Conservation (phyloP, 2,113 vertebrate genomes). For the Leptocoma aspasia region DNA sequence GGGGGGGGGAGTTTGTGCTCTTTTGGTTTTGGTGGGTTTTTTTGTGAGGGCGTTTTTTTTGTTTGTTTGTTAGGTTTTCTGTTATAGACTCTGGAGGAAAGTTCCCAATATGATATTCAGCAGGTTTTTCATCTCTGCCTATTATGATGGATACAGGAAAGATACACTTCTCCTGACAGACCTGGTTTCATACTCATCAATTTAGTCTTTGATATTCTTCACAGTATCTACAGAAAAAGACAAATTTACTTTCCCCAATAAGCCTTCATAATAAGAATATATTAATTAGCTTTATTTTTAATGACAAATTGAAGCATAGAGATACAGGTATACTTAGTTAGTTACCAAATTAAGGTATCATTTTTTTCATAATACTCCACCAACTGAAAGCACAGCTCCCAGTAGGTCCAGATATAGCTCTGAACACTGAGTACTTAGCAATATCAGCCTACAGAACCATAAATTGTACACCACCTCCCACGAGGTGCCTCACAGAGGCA, state of each 20-base stretch:
- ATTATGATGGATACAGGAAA: not conserved
- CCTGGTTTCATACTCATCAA: not conserved
- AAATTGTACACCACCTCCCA: not conserved
- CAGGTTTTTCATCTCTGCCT: not conserved
- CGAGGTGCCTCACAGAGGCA: not conserved
- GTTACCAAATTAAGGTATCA: not conserved
- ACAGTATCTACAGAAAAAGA: not conserved
- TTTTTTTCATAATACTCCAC: not conserved
- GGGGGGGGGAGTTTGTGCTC: not conserved
- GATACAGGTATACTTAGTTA: not conserved
- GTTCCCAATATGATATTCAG: not conserved
- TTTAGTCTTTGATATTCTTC: not conserved
- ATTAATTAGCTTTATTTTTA: not conserved
- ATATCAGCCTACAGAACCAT: not conserved
- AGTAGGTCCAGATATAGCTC: not conserved
- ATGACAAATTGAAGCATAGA: not conserved
- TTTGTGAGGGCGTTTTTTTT: not conserved
- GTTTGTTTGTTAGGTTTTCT: not conserved
- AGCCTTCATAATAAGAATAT: not conserved
- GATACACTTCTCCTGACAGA: not conserved
- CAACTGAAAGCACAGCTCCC: not conserved
- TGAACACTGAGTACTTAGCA: not conserved
- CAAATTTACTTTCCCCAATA: not conserved
- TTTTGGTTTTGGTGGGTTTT: not conserved
- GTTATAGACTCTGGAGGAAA: not conserved